phyloP scores from a whole-genome alignment of 2,113 vertebrate genomes.

The Caranx melampygus region DNA sequence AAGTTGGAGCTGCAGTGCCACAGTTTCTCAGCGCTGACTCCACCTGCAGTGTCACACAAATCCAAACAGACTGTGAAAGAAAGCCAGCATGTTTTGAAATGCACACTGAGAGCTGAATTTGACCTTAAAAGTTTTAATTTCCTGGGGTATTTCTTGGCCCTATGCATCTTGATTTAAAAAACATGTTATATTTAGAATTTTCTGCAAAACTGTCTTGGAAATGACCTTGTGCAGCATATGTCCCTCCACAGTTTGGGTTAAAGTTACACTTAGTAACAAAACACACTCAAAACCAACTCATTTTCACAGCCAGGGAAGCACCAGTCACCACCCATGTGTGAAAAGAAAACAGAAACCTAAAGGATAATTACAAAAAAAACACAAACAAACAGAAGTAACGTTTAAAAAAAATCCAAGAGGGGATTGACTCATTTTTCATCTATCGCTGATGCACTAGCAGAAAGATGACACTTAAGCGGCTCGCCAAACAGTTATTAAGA shows the following conservation, averaged over 20 bases:
- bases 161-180: neutral
- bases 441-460: constrained; percentile 14
- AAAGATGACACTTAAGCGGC: constrained; percentile 25
- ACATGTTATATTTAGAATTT: neutral
- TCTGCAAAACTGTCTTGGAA: neutral
- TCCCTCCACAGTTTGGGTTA: neutral
- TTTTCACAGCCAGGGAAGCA: constrained; percentile 5
- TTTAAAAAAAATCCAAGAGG: neutral
- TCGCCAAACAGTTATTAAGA: constrained; percentile 29
- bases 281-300: neutral
- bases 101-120: too few species aligned
- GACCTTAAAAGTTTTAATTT: neutral
- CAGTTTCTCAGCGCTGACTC: neutral
- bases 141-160: neutral
- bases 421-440: constrained; percentile 15
- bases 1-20: neutral
- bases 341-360: constrained; percentile 1
- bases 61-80: too few species aligned
- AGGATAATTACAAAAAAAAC: constrained; percentile 8
- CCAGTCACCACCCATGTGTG: neutral
- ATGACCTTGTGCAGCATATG: neutral
- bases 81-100: too few species aligned
- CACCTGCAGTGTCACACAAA: neutral
- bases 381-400: neutral
- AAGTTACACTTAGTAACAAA: neutral